Conservation (phyloP, 1,140 invertebrate genomes). For the Mercenaria mercenaria region DNA sequence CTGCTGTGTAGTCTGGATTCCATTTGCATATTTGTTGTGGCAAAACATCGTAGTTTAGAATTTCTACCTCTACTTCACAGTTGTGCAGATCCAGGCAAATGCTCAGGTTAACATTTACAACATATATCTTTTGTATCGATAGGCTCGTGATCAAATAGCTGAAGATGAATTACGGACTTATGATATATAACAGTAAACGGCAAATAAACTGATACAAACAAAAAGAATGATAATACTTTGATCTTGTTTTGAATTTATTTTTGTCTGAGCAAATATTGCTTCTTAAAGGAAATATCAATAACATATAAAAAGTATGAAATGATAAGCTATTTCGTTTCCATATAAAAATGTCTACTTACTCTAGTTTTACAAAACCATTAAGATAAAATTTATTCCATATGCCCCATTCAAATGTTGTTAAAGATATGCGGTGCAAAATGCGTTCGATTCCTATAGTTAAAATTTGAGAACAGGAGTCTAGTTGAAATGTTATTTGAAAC, state of each 20-base stretch:
- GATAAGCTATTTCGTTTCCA: too few relatives aligned
- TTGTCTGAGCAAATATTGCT: too few relatives aligned
- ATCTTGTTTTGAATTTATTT: too few relatives aligned
- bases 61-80: not conserved
- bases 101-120: not conserved
- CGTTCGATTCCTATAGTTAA: conserved; percentile 25
- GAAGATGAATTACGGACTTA: not conserved
- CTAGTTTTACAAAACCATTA: not conserved
- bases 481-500: not conserved
- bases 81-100: not conserved
- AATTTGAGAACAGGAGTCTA: conserved; percentile 12
- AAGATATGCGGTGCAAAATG: not conserved
- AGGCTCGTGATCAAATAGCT: conserved; percentile 1
- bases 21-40: not conserved
- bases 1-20: not conserved
- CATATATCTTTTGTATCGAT: not conserved
- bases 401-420: conserved; percentile 8
- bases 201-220: too few relatives aligned
- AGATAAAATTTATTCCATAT: not conserved
- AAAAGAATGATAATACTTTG: too few relatives aligned
- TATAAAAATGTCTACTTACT: not conserved
- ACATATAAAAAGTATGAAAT: too few relatives aligned
- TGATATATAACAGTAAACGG: too few relatives aligned
- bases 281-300: too few relatives aligned
- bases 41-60: not conserved